Evolutionary conservation across 2,888 invertebrate genomes (phyloP), one percentile per base, ranked within the genome.

Genomic region (Lasioglossum leucozonium): DNA sequence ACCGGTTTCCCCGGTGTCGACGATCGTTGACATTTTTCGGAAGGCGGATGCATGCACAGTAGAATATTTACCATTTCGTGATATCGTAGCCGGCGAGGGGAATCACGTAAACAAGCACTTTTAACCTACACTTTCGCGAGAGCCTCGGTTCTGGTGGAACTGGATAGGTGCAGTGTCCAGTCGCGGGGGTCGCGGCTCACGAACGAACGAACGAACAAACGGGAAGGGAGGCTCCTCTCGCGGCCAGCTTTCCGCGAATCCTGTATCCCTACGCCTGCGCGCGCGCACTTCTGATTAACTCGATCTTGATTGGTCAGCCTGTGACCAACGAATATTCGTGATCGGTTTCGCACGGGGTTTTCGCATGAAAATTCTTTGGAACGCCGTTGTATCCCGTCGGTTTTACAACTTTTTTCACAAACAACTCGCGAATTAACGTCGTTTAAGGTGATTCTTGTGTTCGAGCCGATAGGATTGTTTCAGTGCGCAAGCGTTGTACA

Each of bases 221-320:
- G 94, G 93, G 93, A 94, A 94, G 94, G 94, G 94, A 94, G 95
- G 93, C 92, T 94, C 93, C 94, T 93, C 93, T 91, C 91, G 84
- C 80, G 72, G 81, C 79, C 76, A 81, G 84, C 84, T 84, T 86
- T 87, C 89, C 86, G 85, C 88, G 88, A 88, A 91, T 88, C 88
- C 86, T 92, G 92, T 92, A 93, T 92, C 87, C 90, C 90, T 92
- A 90, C 93, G 91, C 92, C 90, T 91, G 86, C 91, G 92, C 92
- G 55, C 91, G 90, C 91, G 87, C 91, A 86, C 82, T 81, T 71
- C 85, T 72, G 71, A 81, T 87, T 81, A 85, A 81, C 79, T 58
- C 72, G 37, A 55, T 71, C 79, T 78, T 76, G 88, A 89, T 90
- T 89, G 88, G 90, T 44, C 62, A 62, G 74, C 62, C 34, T 18